Evolutionary conservation across 2,113 vertebrate genomes (phyloP), one percentile per base, ranked within the genome.

Genomic region (Pipa parva): DNA sequence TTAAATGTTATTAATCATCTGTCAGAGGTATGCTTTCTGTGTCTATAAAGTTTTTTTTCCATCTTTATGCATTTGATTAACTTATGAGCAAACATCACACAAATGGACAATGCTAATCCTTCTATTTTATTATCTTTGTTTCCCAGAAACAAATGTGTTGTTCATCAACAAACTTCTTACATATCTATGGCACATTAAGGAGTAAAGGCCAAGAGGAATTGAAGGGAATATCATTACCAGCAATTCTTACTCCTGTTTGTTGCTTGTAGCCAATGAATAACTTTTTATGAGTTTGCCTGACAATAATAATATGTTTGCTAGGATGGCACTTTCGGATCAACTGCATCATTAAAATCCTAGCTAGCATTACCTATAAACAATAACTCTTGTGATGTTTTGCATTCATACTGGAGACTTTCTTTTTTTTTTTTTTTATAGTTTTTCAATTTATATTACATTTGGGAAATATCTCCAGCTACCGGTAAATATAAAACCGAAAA

Each of bases 361-460:
- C 25, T 59, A 18, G 46, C 26, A 51, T 69, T 46, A 69, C 31
- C 56, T 59, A 69, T 69, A 69, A 52, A 69, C 65, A 52, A 50
- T 67, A 58, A 50, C 64, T 67, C 64, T 67, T 46, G 27, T n/a
- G 29, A 50, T 45, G 42, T 59, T 67, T 67, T 67, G 49, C 64
- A 46, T 58, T 20, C 28, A n/a, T 49, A 28, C 5, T 22, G 11
- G 31, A 49, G 39, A 22, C 20, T 50, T 59, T 22, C 13, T 21
- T 65, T 63, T 54, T 67, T 50, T 59, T 22, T 12, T 21, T 65
- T 63, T 54, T 67, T 50, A 67, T 59, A 59, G 58, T 58, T 59
- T 67, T 67, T 27, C 55, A 67, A 67, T 57, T 42, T 57, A 66
- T 55, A 66, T 66, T 27, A 58, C 39, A 33, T 67, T 67, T 59